A percentile compares a stretch with the other conserved stretches of the same genome.
Evolutionary conservation across 2,797 vertebrate genomes (phyloP).

Genomic region (Parauchenoglanis punctatus): DNA sequence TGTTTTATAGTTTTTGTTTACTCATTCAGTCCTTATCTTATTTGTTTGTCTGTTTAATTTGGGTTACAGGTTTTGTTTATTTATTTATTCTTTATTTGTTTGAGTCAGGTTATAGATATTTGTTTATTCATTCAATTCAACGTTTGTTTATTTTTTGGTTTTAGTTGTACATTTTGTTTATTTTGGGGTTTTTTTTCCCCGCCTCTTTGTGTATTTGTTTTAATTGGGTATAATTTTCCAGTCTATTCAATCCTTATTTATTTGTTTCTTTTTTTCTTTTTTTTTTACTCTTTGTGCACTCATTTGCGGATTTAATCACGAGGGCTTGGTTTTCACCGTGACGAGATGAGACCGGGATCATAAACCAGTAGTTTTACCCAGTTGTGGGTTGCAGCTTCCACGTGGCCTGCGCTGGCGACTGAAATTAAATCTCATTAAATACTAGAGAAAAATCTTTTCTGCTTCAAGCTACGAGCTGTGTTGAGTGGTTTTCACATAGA

Average conservation of each 20-base stretch:
- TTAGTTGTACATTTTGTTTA: no score
- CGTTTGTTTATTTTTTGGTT: no score
- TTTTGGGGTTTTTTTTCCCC: no score
- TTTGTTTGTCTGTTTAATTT: background rate
- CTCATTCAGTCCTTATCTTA: background rate
- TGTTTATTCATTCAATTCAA: no score
- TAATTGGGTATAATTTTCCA: background rate
- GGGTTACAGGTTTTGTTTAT: background rate
- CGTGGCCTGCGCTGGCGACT: background rate
- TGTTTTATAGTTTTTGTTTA: background rate
- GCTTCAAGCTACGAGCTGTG: background rate
- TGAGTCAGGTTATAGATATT: background rate
- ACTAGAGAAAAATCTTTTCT: background rate
- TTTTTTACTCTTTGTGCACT: background rate
- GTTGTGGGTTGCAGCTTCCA: background rate
- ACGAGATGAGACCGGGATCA: background rate
- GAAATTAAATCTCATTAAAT: background rate
- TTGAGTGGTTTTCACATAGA: background rate
- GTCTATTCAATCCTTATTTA: background rate
- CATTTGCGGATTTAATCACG: background rate
- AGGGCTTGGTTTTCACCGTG: background rate
- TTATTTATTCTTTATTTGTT: background rate
- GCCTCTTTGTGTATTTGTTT: background rate
- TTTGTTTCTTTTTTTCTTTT: background rate
- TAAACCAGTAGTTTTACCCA: background rate